phyloP scores from a whole-genome alignment of 2,113 vertebrate genomes.

The rabbit (Oryctolagus cuniculus) region mOryCun1.1 NC_091442.1:89039501-89040000 shows the following conservation, averaged over 20 bases:
- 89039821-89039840: not conserved
- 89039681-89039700: not conserved
- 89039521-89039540: not conserved
- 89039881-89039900: not conserved
- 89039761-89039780: not conserved
- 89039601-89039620: not conserved
- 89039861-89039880: not conserved
- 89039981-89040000: not conserved
- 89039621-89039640: not conserved
- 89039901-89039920: not conserved
- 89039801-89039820: not conserved
- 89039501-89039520: not conserved
- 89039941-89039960: not conserved
- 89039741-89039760: not conserved
- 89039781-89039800: not conserved
- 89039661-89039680: not conserved
- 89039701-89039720: not conserved
- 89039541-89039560: not conserved
- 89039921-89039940: not conserved
- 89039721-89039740: not conserved
- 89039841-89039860: not conserved
- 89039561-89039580: not conserved
- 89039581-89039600: not conserved
- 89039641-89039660: not conserved
- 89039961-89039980: not conserved